Evolutionary conservation across 2,113 vertebrate genomes (phyloP).

Genomic region (Alexandromys fortis): DNA sequence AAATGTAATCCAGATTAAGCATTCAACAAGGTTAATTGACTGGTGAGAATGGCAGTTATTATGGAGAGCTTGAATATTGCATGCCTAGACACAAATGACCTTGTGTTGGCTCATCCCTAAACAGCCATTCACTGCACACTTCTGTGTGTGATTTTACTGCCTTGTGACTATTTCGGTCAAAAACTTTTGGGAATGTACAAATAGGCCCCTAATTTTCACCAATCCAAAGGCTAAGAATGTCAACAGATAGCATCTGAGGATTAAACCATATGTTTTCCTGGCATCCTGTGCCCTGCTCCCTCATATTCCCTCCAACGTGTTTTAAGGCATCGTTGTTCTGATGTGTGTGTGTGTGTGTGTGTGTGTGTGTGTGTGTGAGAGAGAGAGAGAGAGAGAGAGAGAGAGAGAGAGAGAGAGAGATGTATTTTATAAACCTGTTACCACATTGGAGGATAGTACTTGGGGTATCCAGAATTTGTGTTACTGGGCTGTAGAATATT

Average conservation of each 20-base stretch:
- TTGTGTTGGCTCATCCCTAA: not conserved
- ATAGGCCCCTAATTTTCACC: not conserved
- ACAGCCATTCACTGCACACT: not conserved
- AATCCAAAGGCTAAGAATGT: not conserved
- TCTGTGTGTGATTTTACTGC: not conserved
- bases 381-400: too few species aligned
- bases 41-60: not conserved
- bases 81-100: not conserved
- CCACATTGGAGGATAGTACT: not conserved
- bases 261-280: not conserved
- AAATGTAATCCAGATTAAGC: too few species aligned
- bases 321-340: not conserved
- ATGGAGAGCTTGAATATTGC: not conserved
- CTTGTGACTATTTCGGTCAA: not conserved
- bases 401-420: too few species aligned
- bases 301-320: not conserved
- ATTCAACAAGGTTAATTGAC: not conserved
- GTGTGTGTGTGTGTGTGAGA: too few species aligned
- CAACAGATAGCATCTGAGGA: not conserved
- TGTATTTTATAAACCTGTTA: not conserved
- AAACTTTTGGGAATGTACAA: not conserved
- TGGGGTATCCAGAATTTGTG: too few species aligned
- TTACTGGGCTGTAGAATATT: not conserved
- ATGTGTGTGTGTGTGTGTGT: not conserved
- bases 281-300: too few species aligned